These are phyloP conservation scores for Entelurus aequoreus DNA, from an alignment of 2,113 vertebrate genomes.

Conservation along the genomic window DNA sequence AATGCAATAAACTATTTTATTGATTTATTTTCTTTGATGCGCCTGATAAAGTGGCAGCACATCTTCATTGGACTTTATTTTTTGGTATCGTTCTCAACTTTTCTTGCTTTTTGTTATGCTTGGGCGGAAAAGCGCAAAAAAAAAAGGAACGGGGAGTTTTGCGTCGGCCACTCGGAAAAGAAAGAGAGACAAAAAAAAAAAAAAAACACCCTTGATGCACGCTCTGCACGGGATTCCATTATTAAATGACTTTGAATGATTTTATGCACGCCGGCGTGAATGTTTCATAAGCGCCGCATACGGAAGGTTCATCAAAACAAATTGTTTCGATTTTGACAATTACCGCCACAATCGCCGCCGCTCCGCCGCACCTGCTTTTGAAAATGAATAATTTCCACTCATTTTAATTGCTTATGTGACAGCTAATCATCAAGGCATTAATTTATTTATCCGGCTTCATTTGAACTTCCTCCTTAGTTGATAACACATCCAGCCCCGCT, in stretches of 20 bases:
- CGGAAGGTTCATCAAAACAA: constrained; percentile 67
- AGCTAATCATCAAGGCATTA: constrained; percentile 74
- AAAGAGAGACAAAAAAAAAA: constrained; percentile 37
- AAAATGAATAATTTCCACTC: constrained; percentile 70
- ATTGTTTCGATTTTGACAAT: constrained; percentile 68
- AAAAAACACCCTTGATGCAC: constrained; percentile 38
- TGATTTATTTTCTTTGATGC: too few relatives aligned
- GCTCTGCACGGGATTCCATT: constrained; percentile 30
- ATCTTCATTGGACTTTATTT: too few relatives aligned
- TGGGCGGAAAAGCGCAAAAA: too few relatives aligned
- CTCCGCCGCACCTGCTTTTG: constrained; percentile 62
- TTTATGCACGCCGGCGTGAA: constrained; percentile 45
- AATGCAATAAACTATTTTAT: too few relatives aligned
- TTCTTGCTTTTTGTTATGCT: too few relatives aligned
- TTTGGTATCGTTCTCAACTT: too few relatives aligned
- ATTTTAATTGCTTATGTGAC: constrained; percentile 77
- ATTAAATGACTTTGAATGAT: constrained; percentile 55
- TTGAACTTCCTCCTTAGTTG: constrained; percentile 73
- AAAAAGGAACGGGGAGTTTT: too few relatives aligned
- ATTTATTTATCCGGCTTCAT: constrained; percentile 74
- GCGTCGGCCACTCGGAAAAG: constrained; percentile 45
- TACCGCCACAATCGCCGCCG: constrained; percentile 61
- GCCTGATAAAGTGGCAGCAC: too few relatives aligned
- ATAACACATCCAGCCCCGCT: constrained; percentile 73
- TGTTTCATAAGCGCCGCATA: constrained; percentile 58